These are phyloP conservation scores for Buceros bicornis DNA, from an alignment of 2,797 vertebrate genomes.

Conservation along the genomic window DNA sequence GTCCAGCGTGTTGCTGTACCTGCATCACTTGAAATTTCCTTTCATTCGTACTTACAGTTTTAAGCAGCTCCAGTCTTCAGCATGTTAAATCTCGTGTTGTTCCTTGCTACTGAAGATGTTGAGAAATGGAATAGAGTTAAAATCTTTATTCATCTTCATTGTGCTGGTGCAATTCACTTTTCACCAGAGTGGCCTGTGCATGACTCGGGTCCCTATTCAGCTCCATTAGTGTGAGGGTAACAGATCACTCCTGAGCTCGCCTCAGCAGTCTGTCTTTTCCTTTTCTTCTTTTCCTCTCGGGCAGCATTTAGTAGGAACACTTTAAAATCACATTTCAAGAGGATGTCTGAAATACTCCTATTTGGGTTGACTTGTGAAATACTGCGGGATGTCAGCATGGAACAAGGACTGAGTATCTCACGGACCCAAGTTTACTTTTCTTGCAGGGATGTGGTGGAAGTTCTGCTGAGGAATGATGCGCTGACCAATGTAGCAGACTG, in stretches of 20 bases:
- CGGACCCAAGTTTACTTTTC: conserved; percentile 23
- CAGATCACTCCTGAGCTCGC: not conserved
- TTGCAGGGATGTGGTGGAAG: conserved; percentile 93
- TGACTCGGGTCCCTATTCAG: not conserved
- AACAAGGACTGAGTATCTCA: not conserved
- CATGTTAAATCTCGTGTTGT: not conserved
- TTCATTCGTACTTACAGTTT: not conserved
- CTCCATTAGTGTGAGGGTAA: not conserved
- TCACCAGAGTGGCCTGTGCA: not conserved
- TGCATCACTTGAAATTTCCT: not conserved
- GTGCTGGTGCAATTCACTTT: not conserved
- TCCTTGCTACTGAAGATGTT: not conserved
- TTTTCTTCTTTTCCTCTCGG: not conserved
- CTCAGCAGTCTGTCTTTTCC: not conserved
- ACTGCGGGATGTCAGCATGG: not conserved
- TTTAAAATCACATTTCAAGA: not conserved
- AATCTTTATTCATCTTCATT: not conserved
- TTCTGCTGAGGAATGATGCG: conserved; percentile 93
- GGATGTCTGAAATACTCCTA: not conserved
- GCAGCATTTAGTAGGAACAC: not conserved
- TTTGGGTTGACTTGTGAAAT: not conserved
- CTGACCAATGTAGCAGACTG: conserved; percentile 95
- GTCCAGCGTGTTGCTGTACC: not conserved
- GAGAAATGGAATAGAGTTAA: not conserved
- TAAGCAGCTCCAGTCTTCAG: not conserved